Evolutionary conservation across 2,888 invertebrate genomes (phyloP).

Genomic region (Tanytarsus gracilentus): DNA sequence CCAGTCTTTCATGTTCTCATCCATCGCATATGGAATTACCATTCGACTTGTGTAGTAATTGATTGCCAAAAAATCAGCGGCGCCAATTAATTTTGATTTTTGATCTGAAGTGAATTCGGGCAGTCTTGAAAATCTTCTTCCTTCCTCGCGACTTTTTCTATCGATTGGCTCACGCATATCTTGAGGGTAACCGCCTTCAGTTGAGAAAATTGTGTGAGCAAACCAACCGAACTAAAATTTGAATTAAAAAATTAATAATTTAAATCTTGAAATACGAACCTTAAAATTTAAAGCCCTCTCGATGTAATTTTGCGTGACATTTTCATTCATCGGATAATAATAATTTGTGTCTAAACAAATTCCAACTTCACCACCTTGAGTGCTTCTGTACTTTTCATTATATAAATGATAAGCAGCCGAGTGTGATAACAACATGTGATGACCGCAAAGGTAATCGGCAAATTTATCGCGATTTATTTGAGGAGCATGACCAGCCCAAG

Average conservation of each 20-base stretch:
- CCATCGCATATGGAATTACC: too few relatives aligned
- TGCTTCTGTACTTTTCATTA: slow-evolving; percentile 35
- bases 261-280: background rate
- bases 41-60: slow-evolving; percentile 55
- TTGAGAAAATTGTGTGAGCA: slow-evolving; percentile 35
- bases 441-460: slow-evolving; percentile 49
- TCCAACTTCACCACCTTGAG: slow-evolving; percentile 24
- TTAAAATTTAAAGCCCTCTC: background rate
- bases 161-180: slow-evolving; percentile 36
- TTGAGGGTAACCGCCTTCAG: slow-evolving; percentile 38
- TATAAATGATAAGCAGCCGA: slow-evolving; percentile 45
- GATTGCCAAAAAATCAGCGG: slow-evolving; percentile 53
- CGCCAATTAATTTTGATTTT: slow-evolving; percentile 34
- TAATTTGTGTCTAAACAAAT: slow-evolving; percentile 4
- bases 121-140: slow-evolving; percentile 35
- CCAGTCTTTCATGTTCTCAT: background rate
- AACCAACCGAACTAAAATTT: slow-evolving; percentile 36
- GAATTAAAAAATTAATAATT: background rate
- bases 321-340: background rate
- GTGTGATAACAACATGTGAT: slow-evolving; percentile 51
- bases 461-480: slow-evolving; percentile 41
- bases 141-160: slow-evolving; percentile 36
- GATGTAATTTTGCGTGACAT: background rate
- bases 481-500: slow-evolving; percentile 39
- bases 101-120: slow-evolving; percentile 35